phyloP scores from a whole-genome alignment of 92 coral and sea anemone species.

The Zoanthus gigantus region DNA sequence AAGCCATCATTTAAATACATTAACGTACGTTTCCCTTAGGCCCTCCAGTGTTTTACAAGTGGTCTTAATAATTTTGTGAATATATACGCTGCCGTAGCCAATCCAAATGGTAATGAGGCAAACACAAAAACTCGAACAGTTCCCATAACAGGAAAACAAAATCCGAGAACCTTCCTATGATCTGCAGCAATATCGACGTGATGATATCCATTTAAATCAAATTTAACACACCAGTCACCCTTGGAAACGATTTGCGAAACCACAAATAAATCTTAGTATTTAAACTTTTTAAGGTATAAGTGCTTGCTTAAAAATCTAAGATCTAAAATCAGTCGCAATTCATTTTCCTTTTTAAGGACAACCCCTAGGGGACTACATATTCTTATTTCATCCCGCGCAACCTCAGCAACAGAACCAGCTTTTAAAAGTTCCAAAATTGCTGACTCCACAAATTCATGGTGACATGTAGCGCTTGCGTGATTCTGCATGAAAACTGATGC shows the following conservation, averaged over 20 bases:
- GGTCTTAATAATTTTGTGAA: constrained; percentile 36
- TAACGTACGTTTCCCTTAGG: constrained; percentile 3
- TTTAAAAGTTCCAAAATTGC: not conserved
- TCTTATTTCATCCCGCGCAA: not conserved
- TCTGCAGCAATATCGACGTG: constrained; percentile 54
- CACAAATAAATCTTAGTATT: not conserved
- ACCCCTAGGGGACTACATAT: constrained; percentile 38
- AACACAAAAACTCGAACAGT: constrained; percentile 16
- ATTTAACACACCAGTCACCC: constrained; percentile 60
- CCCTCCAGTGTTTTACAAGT: constrained; percentile 37
- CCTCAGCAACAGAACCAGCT: constrained; percentile 28
- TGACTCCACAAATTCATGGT: constrained; percentile 8
- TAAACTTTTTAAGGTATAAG: constrained; percentile 2
- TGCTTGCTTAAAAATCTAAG: constrained; percentile 61
- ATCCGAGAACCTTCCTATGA: constrained; percentile 41
- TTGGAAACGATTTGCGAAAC: constrained; percentile 27
- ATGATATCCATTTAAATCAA: constrained; percentile 69
- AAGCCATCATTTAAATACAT: constrained; percentile 44
- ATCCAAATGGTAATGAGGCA: constrained; percentile 15
- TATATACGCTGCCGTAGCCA: constrained; percentile 33
- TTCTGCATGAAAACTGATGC: not conserved
- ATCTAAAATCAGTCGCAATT: constrained; percentile 1
- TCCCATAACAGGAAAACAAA: constrained; percentile 33
- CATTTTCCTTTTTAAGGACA: constrained; percentile 9
- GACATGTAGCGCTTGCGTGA: not conserved